A percentile compares a stretch with the other conserved stretches of the same genome.
Conservation (phyloP, 2,888 invertebrate genomes). For the Belgica antarctica region DNA sequence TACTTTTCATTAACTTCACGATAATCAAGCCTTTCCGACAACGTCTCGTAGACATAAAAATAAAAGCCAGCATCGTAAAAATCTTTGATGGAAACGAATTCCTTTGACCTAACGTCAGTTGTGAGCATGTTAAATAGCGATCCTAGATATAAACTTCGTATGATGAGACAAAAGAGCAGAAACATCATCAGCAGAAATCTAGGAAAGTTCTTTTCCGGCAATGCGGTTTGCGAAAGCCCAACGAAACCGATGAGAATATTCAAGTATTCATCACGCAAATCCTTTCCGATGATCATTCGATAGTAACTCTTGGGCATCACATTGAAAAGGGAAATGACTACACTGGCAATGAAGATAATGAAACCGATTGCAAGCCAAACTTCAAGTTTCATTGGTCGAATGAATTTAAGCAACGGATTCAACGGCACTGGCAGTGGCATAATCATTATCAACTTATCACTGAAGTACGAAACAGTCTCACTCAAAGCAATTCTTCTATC, state of each 20-base stretch:
- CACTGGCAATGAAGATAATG: not conserved
- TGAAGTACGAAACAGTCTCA: not conserved
- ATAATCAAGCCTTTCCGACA: slow-evolving; percentile 3
- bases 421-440: not conserved
- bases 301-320: not conserved
- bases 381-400: not conserved
- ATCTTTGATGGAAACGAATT: slow-evolving; percentile 12
- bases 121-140: slow-evolving; percentile 21
- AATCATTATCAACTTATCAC: not conserved
- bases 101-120: not conserved
- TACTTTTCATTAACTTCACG: not conserved
- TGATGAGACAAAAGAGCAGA: slow-evolving; percentile 6
- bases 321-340: not conserved
- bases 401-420: not conserved
- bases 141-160: slow-evolving; percentile 8
- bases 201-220: slow-evolving; percentile 6
- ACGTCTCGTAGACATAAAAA: slow-evolving; percentile 21
- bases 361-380: not conserved
- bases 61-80: not conserved
- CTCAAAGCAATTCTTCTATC: not conserved
- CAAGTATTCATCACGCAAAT: not conserved
- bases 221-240: not conserved
- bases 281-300: not conserved
- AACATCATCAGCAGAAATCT: slow-evolving; percentile 11
- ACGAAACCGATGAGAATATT: not conserved